Base-by-base conservation (phyloP, 2,113 vertebrate genomes). In the Oplegnathus fasciatus region DNA sequence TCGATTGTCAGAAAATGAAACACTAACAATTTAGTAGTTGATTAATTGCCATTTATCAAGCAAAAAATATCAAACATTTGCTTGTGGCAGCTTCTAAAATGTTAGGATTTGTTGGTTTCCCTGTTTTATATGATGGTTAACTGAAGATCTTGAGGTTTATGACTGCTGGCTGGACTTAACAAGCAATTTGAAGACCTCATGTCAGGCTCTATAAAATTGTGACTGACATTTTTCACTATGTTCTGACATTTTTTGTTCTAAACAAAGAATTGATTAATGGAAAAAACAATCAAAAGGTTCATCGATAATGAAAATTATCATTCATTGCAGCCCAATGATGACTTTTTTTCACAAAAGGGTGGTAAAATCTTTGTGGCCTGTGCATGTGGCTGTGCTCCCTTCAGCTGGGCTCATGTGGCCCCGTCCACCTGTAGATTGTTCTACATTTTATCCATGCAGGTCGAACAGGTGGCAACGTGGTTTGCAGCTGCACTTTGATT, bases 401-500 rank as follows among this genome's bases (percentile, higher is more conserved):
- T n/a, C 14, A 55, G 22, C 32, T 10, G 14, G 24, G 34, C 14
- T 55, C 52, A 10, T 37, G 58, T 78, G 48, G 24, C 37, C 22
- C 11, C 0, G 1, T 42, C 58, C 32, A 65, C 52, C 66, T 66
- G 50, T 72, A 26, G 15, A 28, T 42, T 58, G 70, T 42, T 57
- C n/a, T 26, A 4, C 2, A 5, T 57, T 58, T 73, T 42, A 58
- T 24, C 13, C 0, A 1, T 55, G 13, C 40, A 18, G 2, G 52
- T 42, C 24, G 44, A 42, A 57, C 15, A 8, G 30, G 54, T 58
- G 48, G 20, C 18, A 20, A 32, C 5, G 20, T 44, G 66, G 34
- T 80, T 37, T 84, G 18, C 66, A 65, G 55, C 9, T 24, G 22
- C 3, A 26, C 55, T 78, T 48, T 70, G 20, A 57, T 57, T 37